A percentile compares a stretch with the other conserved stretches of the same genome.
These are phyloP conservation scores for Chaenogobius annularis DNA, from an alignment of 2,113 vertebrate genomes.

Conservation along the genomic window DNA sequence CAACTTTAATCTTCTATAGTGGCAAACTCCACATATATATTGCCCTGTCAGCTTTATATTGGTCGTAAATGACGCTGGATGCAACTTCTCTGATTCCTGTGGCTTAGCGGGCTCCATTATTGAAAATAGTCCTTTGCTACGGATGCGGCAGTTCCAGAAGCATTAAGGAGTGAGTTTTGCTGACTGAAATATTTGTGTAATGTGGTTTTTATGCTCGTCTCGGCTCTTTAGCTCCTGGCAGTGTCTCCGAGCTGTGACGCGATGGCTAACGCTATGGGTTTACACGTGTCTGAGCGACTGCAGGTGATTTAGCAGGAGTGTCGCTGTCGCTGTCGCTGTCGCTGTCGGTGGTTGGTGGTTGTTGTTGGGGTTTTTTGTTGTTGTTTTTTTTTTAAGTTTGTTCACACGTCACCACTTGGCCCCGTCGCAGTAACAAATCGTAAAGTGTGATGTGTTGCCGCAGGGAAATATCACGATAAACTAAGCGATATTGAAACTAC, in stretches of 20 bases:
- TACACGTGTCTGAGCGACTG: slow-evolving; percentile 2
- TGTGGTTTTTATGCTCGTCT: background rate
- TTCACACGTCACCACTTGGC: too few species aligned
- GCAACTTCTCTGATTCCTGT: background rate
- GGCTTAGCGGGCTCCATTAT: background rate
- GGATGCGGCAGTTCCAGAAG: background rate
- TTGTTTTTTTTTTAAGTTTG: too few species aligned
- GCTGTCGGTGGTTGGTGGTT: slow-evolving; percentile 6
- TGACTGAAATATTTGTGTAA: slow-evolving; percentile 7
- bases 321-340: background rate
- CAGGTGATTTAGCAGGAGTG: slow-evolving; percentile 1
- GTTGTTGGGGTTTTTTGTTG: too few species aligned
- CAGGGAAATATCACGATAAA: too few species aligned
- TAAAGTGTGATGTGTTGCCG: too few species aligned
- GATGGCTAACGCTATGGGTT: background rate
- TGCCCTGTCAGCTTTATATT: background rate
- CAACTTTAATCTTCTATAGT: background rate
- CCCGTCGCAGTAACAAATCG: too few species aligned
- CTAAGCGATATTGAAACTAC: too few species aligned
- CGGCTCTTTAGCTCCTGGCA: slow-evolving; percentile 6
- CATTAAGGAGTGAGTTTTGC: slow-evolving; percentile 2
- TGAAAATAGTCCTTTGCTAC: background rate
- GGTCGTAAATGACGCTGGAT: background rate
- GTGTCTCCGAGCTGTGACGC: background rate
- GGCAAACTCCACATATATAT: background rate